These are phyloP conservation scores for Eilema sororculum DNA, from an alignment of 2,888 invertebrate species.

Conservation along the genomic window DNA sequence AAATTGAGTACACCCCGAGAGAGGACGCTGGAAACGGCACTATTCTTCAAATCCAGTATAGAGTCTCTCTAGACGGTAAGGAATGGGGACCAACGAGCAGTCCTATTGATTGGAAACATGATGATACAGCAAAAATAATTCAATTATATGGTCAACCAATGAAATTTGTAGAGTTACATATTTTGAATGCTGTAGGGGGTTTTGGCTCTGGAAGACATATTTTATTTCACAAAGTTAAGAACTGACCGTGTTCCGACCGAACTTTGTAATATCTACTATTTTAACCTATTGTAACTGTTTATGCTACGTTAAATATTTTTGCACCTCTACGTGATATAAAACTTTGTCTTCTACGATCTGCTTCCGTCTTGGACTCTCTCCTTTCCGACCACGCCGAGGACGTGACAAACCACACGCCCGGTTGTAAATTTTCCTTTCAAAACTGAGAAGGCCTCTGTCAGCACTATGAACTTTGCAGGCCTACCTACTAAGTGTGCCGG, in stretches of 20 bases:
- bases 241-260: background rate
- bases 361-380: background rate
- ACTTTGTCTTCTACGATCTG: background rate
- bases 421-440: too few species aligned
- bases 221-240: conserved; percentile 53
- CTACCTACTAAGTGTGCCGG: too few species aligned
- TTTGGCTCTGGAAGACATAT: conserved; percentile 74
- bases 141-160: conserved; percentile 55
- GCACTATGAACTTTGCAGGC: too few species aligned
- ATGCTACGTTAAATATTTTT: background rate
- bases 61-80: conserved; percentile 60
- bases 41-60: conserved; percentile 66
- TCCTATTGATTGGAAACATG: conserved; percentile 55
- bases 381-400: too few species aligned
- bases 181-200: conserved; percentile 66
- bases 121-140: conserved; percentile 64
- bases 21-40: conserved; percentile 75
- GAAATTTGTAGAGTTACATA: conserved; percentile 64
- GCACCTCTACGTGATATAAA: background rate
- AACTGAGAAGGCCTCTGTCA: too few species aligned
- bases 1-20: conserved; percentile 71
- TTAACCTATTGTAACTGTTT: background rate
- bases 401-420: too few species aligned
- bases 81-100: conserved; percentile 64
- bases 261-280: background rate